Evolutionary conservation across 2,888 invertebrate species (phyloP), one percentile per base, ranked within the genome.

Genomic region (Ophion ellenae): DNA sequence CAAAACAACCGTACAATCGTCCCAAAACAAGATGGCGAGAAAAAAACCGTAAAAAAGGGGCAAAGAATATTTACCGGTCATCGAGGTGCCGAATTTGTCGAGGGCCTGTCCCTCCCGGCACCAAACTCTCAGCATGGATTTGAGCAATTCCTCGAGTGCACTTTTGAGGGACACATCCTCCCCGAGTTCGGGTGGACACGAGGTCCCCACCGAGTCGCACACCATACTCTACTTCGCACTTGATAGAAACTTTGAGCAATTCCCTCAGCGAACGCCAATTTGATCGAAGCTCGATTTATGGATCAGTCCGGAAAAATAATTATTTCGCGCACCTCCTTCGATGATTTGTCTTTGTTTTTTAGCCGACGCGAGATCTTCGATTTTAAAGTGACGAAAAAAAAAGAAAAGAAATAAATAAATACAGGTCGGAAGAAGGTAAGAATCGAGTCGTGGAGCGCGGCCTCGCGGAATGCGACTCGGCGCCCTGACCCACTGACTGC

Each of bases 41-140:
- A 57, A 24, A 17, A 10, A 53, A 4, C 10, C 3, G 32, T 14
- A 32, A 4, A 66, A 61, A n/a, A n/a, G 20, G 17, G 11, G 45
- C 14, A 14, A 40, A 61, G 20, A 7, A 11, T 87, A 89, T 88
- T 91, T 93, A 93, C 93, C 93, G 83, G 91, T 89, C 20, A 89
- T 86, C 91, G 95, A 94, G 85, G 95, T 94, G 91, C 96, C 96
- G 85, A 97, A 95, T 90, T 95, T 95, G 88, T 95, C 95, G 90
- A 96, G 95, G 73, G 97, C 97, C 94, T 96, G 95, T 89, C 96
- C 96, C 93, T 97, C 97, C 90, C 96, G 95, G 93, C 97, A 97
- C 97, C 97, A 97, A 73, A 97, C 95, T 92, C 97, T 95, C 90
- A 97, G 95, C 97, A 97, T 97, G 90, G 97, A 95, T 94, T 97